A percentile compares a stretch with the other conserved stretches of the same genome.
phyloP scores from a whole-genome alignment of 2,888 invertebrate species.

The Anthoptus insignis region DNA sequence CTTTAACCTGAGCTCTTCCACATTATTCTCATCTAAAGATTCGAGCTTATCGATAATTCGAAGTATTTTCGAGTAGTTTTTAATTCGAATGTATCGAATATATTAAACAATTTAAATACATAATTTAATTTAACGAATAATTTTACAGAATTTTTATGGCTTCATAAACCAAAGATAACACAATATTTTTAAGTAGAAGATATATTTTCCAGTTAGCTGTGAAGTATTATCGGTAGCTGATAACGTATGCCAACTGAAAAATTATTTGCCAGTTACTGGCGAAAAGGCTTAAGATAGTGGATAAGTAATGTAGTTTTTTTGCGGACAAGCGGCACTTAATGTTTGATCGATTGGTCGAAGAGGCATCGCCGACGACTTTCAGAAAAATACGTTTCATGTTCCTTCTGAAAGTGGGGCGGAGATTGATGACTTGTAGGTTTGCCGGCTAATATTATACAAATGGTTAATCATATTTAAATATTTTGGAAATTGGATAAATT shows the following conservation, averaged over 20 bases:
- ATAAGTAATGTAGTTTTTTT: constrained; percentile 11
- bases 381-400: constrained; percentile 23
- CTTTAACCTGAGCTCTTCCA: no score
- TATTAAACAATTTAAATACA: no score
- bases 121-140: no score
- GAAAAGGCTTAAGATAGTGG: constrained; percentile 6
- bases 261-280: not conserved
- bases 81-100: no score
- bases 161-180: no score
- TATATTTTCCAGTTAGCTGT: not conserved
- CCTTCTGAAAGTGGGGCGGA: constrained; percentile 2
- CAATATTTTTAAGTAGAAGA: no score
- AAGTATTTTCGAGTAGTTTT: no score
- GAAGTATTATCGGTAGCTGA: not conserved
- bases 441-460: constrained; percentile 4
- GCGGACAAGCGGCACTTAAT: constrained; percentile 22
- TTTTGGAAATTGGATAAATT: not conserved
- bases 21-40: no score
- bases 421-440: not conserved
- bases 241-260: not conserved
- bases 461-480: not conserved
- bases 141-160: no score
- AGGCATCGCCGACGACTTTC: constrained; percentile 14
- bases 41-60: no score
- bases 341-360: constrained; percentile 22